phyloP scores from a whole-genome alignment of 1,140 invertebrate genomes.

The Drosophila lacertosa region DNA sequence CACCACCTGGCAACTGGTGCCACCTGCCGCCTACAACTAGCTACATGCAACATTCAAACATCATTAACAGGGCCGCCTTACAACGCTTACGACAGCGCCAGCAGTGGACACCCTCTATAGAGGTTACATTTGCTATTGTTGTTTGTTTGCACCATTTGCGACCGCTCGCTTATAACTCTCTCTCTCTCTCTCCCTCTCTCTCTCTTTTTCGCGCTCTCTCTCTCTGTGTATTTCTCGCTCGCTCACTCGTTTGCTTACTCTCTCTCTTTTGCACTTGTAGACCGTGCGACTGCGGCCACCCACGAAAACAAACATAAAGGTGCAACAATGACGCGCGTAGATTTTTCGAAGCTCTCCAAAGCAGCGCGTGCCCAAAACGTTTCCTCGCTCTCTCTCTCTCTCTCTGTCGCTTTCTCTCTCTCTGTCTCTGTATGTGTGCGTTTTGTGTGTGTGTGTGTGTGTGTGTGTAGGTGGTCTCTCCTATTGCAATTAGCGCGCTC shows the following conservation, averaged over 20 bases:
- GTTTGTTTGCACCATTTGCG: constrained; percentile 75
- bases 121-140: constrained; percentile 79
- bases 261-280: constrained; percentile 3
- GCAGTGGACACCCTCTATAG: constrained; percentile 65
- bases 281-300: constrained; percentile 46
- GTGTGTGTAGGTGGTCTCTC: constrained; percentile 7
- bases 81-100: neutral
- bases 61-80: neutral
- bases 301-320: constrained; percentile 82
- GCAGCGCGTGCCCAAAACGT: constrained; percentile 8
- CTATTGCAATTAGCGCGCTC: constrained; percentile 37
- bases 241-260: neutral
- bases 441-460: neutral
- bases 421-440: neutral
- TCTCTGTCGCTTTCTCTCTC: constrained; percentile 16
- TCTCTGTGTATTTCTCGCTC: constrained; percentile 12
- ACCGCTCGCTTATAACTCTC: constrained; percentile 9
- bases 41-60: constrained; percentile 28
- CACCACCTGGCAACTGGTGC: neutral
- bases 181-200: constrained; percentile 17
- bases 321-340: constrained; percentile 80
- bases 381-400: constrained; percentile 15
- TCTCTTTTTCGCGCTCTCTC: constrained; percentile 17
- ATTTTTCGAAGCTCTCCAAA: constrained; percentile 53
- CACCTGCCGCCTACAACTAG: neutral